These are phyloP conservation scores for Megalops cyprinoides DNA, from an alignment of 2,797 vertebrate genomes.

Conservation along the genomic window DNA sequence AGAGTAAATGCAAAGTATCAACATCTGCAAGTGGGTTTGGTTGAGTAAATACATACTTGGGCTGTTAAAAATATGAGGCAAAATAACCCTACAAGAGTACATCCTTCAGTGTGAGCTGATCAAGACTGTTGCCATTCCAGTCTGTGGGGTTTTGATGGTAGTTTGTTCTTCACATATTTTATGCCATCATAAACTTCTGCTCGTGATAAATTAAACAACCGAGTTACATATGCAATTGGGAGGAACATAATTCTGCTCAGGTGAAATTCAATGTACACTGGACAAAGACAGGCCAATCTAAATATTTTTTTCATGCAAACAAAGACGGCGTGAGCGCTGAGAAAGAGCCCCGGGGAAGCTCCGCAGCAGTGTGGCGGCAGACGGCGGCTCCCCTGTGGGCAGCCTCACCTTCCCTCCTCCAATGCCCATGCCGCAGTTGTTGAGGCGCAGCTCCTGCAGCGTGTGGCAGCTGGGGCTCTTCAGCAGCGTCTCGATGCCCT, in stretches of 20 bases:
- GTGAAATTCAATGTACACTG: background rate
- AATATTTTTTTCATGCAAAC: no score
- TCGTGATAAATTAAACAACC: background rate
- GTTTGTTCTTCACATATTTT: background rate
- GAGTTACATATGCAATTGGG: background rate
- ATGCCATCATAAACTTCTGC: background rate
- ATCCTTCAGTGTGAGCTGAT: no score
- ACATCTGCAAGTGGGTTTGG: no score
- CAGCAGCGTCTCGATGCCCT: conserved; percentile 86
- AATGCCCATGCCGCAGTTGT: conserved; percentile 97
- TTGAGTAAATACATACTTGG: no score
- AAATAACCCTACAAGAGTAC: no score
- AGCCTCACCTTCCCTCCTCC: conserved; percentile 88
- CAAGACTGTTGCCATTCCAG: no score
- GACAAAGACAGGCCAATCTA: background rate
- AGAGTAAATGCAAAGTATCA: no score
- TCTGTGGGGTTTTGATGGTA: no score
- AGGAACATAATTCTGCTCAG: background rate
- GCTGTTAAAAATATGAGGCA: no score
- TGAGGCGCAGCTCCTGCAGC: conserved; percentile 86
- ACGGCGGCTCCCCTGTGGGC: background rate
- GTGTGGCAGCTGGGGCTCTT: conserved; percentile 87
- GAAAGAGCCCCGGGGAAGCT: no score
- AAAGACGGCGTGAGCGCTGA: no score
- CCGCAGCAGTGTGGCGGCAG: background rate